phyloP scores from a whole-genome alignment of 2,888 invertebrate genomes.

The Zygothrica quintamaculata region DNA sequence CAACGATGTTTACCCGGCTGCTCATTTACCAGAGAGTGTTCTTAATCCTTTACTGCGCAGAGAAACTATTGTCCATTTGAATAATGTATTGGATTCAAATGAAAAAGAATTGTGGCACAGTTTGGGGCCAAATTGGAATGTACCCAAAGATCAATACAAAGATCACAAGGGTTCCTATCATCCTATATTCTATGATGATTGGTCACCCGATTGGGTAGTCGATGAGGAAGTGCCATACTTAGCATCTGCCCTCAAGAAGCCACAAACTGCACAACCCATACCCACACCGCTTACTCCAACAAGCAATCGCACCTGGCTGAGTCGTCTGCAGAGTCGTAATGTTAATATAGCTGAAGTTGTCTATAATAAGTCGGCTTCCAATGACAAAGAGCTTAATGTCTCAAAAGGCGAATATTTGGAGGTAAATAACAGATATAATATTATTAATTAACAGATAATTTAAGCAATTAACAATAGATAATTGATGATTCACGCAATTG shows the following conservation, averaged over 20 bases:
- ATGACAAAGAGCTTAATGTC: constrained; percentile 98
- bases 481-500: constrained; percentile 98
- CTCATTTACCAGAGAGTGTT: constrained; percentile 92
- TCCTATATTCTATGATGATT: constrained; percentile 98
- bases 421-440: constrained; percentile 85
- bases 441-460: no score
- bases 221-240: constrained; percentile 88
- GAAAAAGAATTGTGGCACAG: constrained; percentile 99
- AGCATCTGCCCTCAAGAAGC: constrained; percentile 78
- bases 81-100: constrained; percentile 97
- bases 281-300: constrained; percentile 48
- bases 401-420: constrained; percentile 97
- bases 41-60: constrained; percentile 95
- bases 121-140: constrained; percentile 97
- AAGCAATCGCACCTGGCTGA: constrained; percentile 87
- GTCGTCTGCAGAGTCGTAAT: constrained; percentile 88
- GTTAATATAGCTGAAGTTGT: constrained; percentile 94
- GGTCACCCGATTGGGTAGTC: constrained; percentile 95
- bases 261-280: constrained; percentile 29
- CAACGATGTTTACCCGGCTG: constrained; percentile 92
- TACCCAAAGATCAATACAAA: constrained; percentile 97
- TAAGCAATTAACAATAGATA: constrained; percentile 87
- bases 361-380: constrained; percentile 97
- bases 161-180: constrained; percentile 95
- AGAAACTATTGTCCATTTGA: constrained; percentile 96